phyloP scores from a whole-genome alignment of 2,113 vertebrate genomes.

The Erpornis zantholeuca region DNA sequence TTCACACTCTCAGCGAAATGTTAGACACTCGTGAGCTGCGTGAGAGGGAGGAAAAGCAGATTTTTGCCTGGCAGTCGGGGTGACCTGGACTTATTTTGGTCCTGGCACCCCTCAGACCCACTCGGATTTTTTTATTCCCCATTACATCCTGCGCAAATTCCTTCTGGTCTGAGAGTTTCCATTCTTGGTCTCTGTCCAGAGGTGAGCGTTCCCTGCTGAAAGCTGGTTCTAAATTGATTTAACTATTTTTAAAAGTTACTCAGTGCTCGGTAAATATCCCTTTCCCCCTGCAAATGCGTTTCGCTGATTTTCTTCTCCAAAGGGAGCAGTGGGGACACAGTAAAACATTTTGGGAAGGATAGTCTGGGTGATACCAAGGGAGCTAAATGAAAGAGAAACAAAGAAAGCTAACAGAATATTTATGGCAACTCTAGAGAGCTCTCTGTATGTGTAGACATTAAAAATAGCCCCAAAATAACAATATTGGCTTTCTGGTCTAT shows the following conservation, averaged over 20 bases:
- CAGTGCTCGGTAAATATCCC: slow-evolving; percentile 21
- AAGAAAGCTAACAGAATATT: slow-evolving; percentile 60
- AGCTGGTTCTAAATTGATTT: slow-evolving; percentile 45
- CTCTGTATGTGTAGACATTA: not conserved
- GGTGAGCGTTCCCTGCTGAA: not conserved
- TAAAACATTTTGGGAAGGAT: slow-evolving; percentile 15
- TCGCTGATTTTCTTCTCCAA: not conserved
- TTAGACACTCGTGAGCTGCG: not conserved
- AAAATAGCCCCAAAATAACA: slow-evolving; percentile 42
- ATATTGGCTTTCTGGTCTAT: slow-evolving; percentile 29
- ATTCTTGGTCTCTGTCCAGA: slow-evolving; percentile 47
- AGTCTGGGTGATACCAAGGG: slow-evolving; percentile 22
- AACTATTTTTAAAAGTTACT: slow-evolving; percentile 51
- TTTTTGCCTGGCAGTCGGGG: not conserved
- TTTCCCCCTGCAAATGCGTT: not conserved
- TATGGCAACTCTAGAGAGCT: slow-evolving; percentile 26
- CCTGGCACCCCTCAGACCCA: not conserved
- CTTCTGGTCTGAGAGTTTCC: slow-evolving; percentile 62
- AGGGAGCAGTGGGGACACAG: not conserved
- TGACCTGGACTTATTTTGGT: not conserved
- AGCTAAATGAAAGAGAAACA: slow-evolving; percentile 45
- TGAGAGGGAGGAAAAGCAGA: not conserved
- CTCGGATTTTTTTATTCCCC: not conserved
- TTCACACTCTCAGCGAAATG: slow-evolving; percentile 17
- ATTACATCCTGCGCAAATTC: slow-evolving; percentile 37